Evolutionary conservation across 2,113 vertebrate species (phyloP).

Genomic region (Tonatia bakeri): DNA sequence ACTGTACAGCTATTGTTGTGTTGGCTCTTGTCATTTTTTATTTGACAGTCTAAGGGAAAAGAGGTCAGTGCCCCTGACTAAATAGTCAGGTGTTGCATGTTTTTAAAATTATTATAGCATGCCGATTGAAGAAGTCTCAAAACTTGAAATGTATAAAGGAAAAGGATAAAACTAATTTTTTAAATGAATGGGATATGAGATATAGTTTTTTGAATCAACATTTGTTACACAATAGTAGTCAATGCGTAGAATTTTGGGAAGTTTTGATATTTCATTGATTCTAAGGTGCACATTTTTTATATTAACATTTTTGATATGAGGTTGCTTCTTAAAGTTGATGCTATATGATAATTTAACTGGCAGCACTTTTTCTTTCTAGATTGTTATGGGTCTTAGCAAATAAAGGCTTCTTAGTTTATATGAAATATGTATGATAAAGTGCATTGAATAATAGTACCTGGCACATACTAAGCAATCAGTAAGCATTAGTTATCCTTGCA

Average conservation of each 20-base stretch:
- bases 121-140: background rate
- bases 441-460: background rate
- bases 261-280: background rate
- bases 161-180: background rate
- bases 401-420: background rate
- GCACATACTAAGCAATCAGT: background rate
- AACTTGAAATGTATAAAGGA: background rate
- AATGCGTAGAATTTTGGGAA: background rate
- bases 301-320: background rate
- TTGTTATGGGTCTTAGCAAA: background rate
- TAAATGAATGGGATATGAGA: background rate
- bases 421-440: background rate
- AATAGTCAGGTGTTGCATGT: no score
- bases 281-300: background rate
- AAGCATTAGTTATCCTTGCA: background rate
- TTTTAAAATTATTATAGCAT: no score
- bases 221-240: background rate
- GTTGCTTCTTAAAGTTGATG: background rate
- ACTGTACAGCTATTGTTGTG: no score
- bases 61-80: no score
- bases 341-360: background rate
- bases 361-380: background rate
- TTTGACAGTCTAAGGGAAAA: no score
- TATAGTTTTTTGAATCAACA: background rate
- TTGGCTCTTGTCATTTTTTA: no score